Percentiles rank a stretch among this genome's conserved stretches.
Conservation (phyloP, 2,113 vertebrate species). For the Stercorarius parasiticus region DNA sequence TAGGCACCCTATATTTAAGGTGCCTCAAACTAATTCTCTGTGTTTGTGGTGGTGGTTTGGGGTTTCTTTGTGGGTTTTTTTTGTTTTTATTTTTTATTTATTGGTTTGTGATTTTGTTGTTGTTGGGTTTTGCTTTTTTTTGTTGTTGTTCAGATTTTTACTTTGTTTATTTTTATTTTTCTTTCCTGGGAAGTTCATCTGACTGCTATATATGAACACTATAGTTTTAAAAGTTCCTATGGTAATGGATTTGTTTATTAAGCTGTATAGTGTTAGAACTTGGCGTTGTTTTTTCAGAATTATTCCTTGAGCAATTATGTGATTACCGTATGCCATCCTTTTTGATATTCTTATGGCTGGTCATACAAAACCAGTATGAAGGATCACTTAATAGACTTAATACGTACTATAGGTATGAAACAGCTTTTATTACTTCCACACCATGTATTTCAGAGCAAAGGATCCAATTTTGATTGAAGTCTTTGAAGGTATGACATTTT, state of each 20-base stretch:
- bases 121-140: background rate
- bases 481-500: background rate
- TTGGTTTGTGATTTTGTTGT: background rate
- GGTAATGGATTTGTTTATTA: background rate
- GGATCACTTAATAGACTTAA: background rate
- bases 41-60: background rate
- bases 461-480: background rate
- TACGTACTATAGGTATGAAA: background rate
- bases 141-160: background rate
- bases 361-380: background rate
- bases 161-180: background rate
- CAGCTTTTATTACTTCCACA: background rate
- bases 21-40: background rate
- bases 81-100: background rate
- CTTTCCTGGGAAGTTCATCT: background rate
- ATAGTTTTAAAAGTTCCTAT: background rate
- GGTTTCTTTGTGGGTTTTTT: background rate
- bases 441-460: background rate
- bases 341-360: background rate
- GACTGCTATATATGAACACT: background rate
- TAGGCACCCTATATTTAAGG: background rate
- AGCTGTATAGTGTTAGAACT: background rate
- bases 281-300: background rate
- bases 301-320: background rate
- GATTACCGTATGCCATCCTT: background rate